Base-by-base conservation (phyloP, 1,140 invertebrate species). In the Macrocentrus cingulum region DNA sequence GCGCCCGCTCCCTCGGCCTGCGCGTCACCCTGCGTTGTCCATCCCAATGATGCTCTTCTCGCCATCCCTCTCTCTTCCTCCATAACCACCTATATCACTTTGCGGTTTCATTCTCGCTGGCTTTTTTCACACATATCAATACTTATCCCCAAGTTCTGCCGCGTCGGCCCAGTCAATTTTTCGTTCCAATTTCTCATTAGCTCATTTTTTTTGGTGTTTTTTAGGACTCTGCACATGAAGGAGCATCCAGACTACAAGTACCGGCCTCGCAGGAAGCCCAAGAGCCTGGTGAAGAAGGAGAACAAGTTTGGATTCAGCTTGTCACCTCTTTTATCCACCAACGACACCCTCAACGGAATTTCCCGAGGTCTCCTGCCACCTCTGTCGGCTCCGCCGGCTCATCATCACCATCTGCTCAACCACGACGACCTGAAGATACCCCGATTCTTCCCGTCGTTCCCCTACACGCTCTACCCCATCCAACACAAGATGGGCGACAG, bases 201-300 rank as follows among this genome's bases (percentile, higher is more conserved):
- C n/a, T 16, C 8, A 39, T 39, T 18, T 39, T 11, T 23, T 51
- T 36, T 37, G 11, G 22, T 80, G 15, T 82, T 70, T 82, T 80
- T 15, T 82, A 93, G 91, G 76, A 93, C 94, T 16, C 83, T 97
- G 8, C 95, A 98, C 82, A 98, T 98, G 95, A 95, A 95, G 80
- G 94, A 97, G 74, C 92, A 97, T 74, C 94, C 94, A 3, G 94
- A 96, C 76, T 96, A 97, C 84, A 96, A 97, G 80, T 97, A 96
- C 79, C 85, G 94, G 23, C 94, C 94, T 9, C 83, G 94, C 48
- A 82, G 93, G 62, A 96, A 96, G 79, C 95, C 95, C 1, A 98
- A 98, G 71, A 77, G 81, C 0, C 62, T 83, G 9, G 70, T 89
- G 50, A 91, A 89, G 69, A 90, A 90, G 64, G 88, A 89, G 65